Evolutionary conservation across 2,797 vertebrate genomes (phyloP), one percentile per base, ranked within the genome.

Genomic region (Varecia variegata): DNA sequence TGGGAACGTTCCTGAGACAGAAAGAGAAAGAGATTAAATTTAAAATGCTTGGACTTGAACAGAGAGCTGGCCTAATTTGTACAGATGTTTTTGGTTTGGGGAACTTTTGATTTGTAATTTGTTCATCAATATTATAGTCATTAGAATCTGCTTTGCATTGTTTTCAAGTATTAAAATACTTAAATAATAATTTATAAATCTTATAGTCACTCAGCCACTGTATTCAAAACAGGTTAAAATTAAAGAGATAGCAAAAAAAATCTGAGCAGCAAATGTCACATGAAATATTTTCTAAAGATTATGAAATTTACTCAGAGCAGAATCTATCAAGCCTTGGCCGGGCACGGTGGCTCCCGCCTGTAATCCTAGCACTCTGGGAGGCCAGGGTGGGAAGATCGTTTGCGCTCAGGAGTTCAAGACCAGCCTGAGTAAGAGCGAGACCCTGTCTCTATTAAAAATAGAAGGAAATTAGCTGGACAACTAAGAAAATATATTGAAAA

Each of bases 141-240:
- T 80, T 68, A 38, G 86, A 77, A 68, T 60, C 54, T 68, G 8
- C 11, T 47, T 27, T 60, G 71, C 43, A 81, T 62, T 81, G n/a
- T 90, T 85, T 92, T 85, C n/a, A 89, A 80, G 50, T 87, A 76
- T 90, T 94, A 88, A 92, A 86, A 43, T 94, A 86, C 82, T 95
- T 93, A 56, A 79, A 0, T 90, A 65, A 82, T 91, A 47, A 85
- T 82, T 90, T 89, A 18, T 79, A 80, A 90, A 74, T 71, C 60
- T 88, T 88, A 80, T 54, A 95, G 35, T 86, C 81, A 91, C n/a
- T 68, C 7, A 85, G 58, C 38, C 87, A 65, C 27, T 56, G 40
- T 93, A 21, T 94, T 88, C 56, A 93, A 77, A 93, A 89, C 8
- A 79, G 32, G 5, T 93, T 93, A 95, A 93, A 95, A 50, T n/a